Conservation (phyloP, 2,113 vertebrate species). For the Oncorhynchus masou region DNA sequence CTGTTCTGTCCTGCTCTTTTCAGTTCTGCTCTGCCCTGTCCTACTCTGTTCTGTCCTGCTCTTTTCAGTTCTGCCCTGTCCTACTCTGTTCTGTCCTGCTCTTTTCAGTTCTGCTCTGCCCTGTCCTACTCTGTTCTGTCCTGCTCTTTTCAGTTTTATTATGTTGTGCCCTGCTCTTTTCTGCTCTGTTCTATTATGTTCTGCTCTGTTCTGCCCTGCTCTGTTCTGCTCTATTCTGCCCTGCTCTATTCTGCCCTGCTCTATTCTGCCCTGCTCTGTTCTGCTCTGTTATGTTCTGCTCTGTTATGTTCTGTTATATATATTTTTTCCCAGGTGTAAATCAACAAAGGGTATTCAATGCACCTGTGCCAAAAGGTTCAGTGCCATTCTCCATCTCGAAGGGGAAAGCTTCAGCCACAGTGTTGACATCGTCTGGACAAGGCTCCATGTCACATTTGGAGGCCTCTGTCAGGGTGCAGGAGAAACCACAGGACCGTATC, state of each 20-base stretch:
- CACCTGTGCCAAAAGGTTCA: constrained; percentile 82
- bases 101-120: rapidly evolving
- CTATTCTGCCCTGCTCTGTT: too few species aligned
- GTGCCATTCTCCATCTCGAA: constrained; percentile 80
- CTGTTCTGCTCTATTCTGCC: too few species aligned
- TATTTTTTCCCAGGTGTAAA: background rate
- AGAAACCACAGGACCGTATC: constrained; percentile 82
- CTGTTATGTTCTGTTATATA: too few species aligned
- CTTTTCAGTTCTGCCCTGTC: rapidly evolving
- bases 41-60: too few species aligned
- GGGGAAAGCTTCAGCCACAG: constrained; percentile 66
- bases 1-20: too few species aligned
- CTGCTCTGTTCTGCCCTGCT: rapidly evolving
- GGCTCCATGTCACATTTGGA: constrained; percentile 76
- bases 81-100: rapidly evolving
- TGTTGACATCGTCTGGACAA: constrained; percentile 77
- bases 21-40: too few species aligned
- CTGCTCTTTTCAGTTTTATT: too few species aligned
- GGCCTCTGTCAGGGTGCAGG: constrained; percentile 84
- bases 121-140: too few species aligned
- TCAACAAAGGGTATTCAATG: constrained; percentile 32
- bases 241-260: rapidly evolving
- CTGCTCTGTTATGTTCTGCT: too few species aligned
- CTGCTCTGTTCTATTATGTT: too few species aligned
- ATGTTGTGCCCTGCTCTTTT: too few species aligned